Evolutionary conservation across 2,888 invertebrate species (phyloP), one percentile per base, ranked within the genome.

Genomic region (Cyaniris semiargus): DNA sequence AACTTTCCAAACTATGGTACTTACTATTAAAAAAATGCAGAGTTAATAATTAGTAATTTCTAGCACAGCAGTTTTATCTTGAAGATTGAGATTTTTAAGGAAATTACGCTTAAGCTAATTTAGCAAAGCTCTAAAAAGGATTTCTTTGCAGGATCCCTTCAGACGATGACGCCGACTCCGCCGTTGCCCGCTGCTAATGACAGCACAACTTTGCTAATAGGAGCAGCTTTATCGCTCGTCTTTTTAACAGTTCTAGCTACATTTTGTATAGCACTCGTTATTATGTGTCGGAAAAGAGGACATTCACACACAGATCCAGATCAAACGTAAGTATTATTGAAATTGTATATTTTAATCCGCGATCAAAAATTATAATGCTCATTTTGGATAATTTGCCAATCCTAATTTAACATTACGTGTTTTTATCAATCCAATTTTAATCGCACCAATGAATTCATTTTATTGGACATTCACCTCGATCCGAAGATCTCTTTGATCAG

Each of bases 231-330:
- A 0, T 89, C 93, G 0, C 84, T 94, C n/a, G 89, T 94, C 0
- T 79, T 94, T 44, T 82, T 94, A n/a, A 93, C 94, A 0, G 89
- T 94, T 70, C 79, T 94, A 79, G 93, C 94, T 1, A 93, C 94
- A 0, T 81, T 94, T 13, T 93, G 94, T 78, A 93, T 94, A 0
- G 86, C 93, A 0, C 84, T 94, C 7, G 89, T 94, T 3, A 88
- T 94, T 23, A 91, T 94, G 89, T 94, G 94, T 79, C 92, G 87
- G 83, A 94, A 92, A 83, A 91, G 91, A 79, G 86, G 84, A 23
- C 84, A 88, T 13, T 90, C 92, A 0, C 83, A 86, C 53, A 83
- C 86, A 5, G 89, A 92, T 81, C 86, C 89, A 3, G 93, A 93
- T 75, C 89, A 89, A 76, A 92, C 85, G 93, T 93, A 79, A 83